Evolutionary conservation across 2,113 vertebrate species (phyloP), one percentile per base, ranked within the genome.

Genomic region (Zeus faber): DNA sequence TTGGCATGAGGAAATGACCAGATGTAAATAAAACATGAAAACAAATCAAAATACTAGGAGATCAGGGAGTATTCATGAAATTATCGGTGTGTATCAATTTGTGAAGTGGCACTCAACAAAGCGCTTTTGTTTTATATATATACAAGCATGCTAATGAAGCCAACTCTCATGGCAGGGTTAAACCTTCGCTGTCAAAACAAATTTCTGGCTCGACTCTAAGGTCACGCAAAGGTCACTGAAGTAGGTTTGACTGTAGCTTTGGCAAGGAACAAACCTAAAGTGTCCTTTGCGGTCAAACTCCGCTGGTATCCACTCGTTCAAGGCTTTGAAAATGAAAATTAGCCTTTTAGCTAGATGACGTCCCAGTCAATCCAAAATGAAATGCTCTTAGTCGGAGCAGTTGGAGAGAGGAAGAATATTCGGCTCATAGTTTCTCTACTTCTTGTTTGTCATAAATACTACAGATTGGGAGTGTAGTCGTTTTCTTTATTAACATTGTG

Each of bases 91-190:
- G 40, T 37, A 14, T 51, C 16, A 72, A 57, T 51, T 66, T 43
- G 70, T 72, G 64, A 76, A 73, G 54, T 59, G 65, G 46, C 56
- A 45, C 59, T 66, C 58, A 59, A 64, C 50, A 59, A 61, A 62
- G 46, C 40, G 56, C 33, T 17, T 64, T 68, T 72, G 70, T 68
- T 58, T 69, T 74, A 79, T 61, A 72, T n/a, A n/a, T n/a, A n/a
- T n/a, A n/a, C n/a, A 79, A 67, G 72, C 71, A 45, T 70, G 49
- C 41, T 79, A 76, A 82, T 77, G 61, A 77, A 62, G 47, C 10
- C 5, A 6, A 14, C 51, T 71, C 74, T 77, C 26, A 55, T 67
- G 56, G 50, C 64, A 57, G 46, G 1, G 20, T 35, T 14, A 58
- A 60, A 77, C 39, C 58, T 62, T 48, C 66, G 55, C 62, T 77